phyloP scores from a whole-genome alignment of 2,888 invertebrate species.

The Leptinotarsa haldemani region DNA sequence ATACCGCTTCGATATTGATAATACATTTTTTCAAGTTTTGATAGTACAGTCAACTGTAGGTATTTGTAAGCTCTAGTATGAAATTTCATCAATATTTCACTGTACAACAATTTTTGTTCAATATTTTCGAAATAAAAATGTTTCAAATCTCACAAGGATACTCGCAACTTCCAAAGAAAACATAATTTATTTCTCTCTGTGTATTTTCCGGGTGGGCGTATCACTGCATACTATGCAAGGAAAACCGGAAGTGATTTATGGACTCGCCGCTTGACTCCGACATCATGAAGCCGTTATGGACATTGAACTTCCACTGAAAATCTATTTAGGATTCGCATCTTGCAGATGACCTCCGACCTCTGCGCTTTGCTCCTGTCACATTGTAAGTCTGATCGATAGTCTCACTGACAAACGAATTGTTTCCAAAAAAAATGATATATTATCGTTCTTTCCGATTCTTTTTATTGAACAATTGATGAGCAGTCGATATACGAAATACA shows the following conservation, averaged over 20 bases:
- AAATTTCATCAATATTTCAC: too few relatives aligned
- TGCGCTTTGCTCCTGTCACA: conserved; percentile 25
- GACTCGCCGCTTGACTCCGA: conserved; percentile 57
- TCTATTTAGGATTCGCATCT: conserved; percentile 57
- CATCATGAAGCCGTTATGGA: conserved; percentile 58
- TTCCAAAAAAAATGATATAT: not conserved
- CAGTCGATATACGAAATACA: not conserved
- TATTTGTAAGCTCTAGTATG: too few relatives aligned
- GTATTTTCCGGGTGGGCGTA: conserved; percentile 26
- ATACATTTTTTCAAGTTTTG: too few relatives aligned
- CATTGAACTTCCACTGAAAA: conserved; percentile 56
- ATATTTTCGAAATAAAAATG: too few relatives aligned
- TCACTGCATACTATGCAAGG: conserved; percentile 29
- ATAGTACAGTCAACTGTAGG: too few relatives aligned
- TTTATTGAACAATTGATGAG: not conserved
- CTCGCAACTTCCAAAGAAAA: not conserved
- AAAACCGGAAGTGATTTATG: conserved; percentile 50
- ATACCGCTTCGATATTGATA: too few relatives aligned
- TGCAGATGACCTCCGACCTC: conserved; percentile 53
- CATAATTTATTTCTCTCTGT: conserved; percentile 26
- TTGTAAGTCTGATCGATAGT: conserved; percentile 7
- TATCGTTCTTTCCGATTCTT: not conserved
- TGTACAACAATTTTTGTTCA: too few relatives aligned
- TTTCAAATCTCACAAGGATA: not conserved
- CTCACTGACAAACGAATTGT: conserved; percentile 5